Base-by-base conservation (phyloP, 2,797 vertebrate genomes). In the Mormyrops boulengeri region DNA sequence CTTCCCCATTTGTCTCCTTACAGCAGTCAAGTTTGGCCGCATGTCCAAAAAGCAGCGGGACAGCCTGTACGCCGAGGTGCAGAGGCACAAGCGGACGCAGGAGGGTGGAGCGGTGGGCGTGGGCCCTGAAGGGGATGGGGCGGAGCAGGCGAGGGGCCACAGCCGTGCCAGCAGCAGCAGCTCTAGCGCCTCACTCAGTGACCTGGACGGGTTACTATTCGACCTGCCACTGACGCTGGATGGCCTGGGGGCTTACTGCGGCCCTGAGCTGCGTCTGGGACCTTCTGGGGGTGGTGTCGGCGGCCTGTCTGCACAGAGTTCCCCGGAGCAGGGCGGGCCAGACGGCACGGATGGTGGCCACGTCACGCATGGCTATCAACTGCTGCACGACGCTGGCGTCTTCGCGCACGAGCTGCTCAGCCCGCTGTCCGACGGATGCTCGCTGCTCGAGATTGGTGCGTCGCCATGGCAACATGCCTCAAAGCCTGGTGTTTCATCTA, bases 11-110 rank as follows among this genome's bases (percentile, higher is more conserved):
- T 53, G 44, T 89, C 49, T 80, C 47, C 88, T 66, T 84, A 11
- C 93, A 98, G 98, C 98, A 5, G 98, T 98, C 91, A 98, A 98
- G 93, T 98, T 98, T 0, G 98, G 98, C 38, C 97, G 98, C 52
- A 98, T 98, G 98, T 98, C 98, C 0, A 98, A 98, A 95, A 98
- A 98, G 93, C 98, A 98, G 93, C 95, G 97, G 0, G 98, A 98
- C 95, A 98, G 97, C 93, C 96, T 98, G 26, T 98, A 98, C 0
- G 98, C 97, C 0, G 98, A 98, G 93, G 97, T 98, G 66, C 97
- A 98, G 92, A 97, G 97, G 91, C 98, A 98, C 92, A 97, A 98
- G 92, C 97, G 98, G 93, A 96, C 95, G 92, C 97, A 97, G 93
- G 97, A 97, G 93, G 95, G 96, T 87, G 91, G 0, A 57, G 90